phyloP scores from a whole-genome alignment of 2,113 vertebrate genomes.

The Myiozetetes cayanensis region DNA sequence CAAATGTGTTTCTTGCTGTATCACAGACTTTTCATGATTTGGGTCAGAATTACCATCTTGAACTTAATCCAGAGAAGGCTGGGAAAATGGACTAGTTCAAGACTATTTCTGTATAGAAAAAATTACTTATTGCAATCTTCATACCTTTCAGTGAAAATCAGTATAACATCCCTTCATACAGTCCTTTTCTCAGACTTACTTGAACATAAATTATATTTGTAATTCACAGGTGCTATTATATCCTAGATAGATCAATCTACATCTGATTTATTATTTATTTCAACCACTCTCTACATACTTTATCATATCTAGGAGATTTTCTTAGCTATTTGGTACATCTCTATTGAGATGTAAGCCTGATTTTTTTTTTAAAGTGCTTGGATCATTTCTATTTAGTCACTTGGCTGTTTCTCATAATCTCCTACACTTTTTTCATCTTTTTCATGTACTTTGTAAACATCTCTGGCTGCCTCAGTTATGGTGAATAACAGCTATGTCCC shows the following conservation, averaged over 20 bases:
- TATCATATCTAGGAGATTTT: background rate
- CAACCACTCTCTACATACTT: background rate
- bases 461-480: background rate
- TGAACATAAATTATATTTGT: background rate
- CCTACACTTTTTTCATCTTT: background rate
- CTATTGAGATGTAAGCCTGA: fast-evolving
- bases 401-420: background rate
- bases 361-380: background rate
- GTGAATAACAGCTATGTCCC: background rate
- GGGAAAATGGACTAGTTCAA: background rate
- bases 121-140: background rate
- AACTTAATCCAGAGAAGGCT: background rate
- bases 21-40: background rate
- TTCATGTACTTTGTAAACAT: background rate
- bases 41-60: background rate
- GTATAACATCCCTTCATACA: background rate
- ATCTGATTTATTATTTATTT: background rate
- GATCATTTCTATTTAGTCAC: background rate
- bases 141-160: background rate
- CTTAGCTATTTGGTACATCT: background rate
- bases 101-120: background rate
- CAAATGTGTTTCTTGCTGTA: background rate
- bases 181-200: background rate
- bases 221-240: background rate
- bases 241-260: background rate